Conservation (phyloP, 1,140 invertebrate genomes). For the Panagrolaimus sp. region DNA sequence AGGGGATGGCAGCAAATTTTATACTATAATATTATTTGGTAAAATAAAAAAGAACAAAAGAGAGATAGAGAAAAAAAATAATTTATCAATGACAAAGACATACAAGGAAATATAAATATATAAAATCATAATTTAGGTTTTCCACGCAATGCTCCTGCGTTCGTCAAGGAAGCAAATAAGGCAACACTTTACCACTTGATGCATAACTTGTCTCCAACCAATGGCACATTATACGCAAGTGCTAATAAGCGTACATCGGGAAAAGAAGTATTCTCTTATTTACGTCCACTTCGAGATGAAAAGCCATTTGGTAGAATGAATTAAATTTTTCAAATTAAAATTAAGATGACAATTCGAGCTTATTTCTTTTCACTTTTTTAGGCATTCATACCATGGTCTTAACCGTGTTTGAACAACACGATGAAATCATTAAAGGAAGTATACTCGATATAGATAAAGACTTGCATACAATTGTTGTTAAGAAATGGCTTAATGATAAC, state of each 20-base stretch:
- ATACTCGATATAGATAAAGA: not conserved
- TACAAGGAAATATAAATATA: too few species aligned
- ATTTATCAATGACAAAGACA: too few species aligned
- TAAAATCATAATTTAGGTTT: conserved; percentile 1
- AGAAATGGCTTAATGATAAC: conserved; percentile 8
- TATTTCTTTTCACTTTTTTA: not conserved
- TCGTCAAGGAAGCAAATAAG: not conserved
- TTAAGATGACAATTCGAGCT: not conserved
- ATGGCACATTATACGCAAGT: not conserved
- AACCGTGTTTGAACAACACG: conserved; percentile 5
- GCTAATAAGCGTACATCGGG: conserved; percentile 9
- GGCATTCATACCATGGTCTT: conserved; percentile 13
- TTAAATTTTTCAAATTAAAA: not conserved
- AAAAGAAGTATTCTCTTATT: conserved; percentile 10
- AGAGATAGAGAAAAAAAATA: too few species aligned
- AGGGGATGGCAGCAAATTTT: conserved; percentile 12
- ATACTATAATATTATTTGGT: conserved; percentile 8
- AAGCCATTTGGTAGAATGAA: conserved; percentile 6
- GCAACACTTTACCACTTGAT: not conserved
- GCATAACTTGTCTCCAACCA: conserved; percentile 5
- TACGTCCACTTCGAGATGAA: conserved; percentile 13
- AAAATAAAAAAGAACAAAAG: too few species aligned
- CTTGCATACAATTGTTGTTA: not conserved
- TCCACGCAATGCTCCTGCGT: not conserved
- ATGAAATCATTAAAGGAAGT: not conserved